phyloP scores from a whole-genome alignment of 53 echinoderm and acorn worm species.

The Mesocentrotus franciscanus region DNA sequence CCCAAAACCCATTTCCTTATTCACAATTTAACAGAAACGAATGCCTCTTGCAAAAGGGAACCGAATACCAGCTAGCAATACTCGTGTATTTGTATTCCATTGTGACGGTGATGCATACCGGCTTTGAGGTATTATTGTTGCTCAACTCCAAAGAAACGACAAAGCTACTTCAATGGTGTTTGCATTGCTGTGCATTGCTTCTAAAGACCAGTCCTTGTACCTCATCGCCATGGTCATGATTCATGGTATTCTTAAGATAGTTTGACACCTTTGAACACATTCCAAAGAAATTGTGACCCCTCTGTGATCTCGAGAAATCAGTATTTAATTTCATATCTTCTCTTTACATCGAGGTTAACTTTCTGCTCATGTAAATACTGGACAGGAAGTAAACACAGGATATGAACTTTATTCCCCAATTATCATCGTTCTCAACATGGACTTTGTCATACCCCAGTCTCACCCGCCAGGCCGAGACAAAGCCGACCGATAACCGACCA shows the following conservation, averaged over 20 bases:
- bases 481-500: too few species aligned
- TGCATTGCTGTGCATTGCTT: background rate
- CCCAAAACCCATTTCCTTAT: background rate
- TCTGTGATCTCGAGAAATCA: background rate
- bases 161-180: background rate
- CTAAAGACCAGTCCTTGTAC: background rate
- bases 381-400: background rate
- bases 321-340: background rate
- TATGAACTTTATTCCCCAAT: background rate
- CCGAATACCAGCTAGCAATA: background rate
- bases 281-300: background rate
- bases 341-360: background rate
- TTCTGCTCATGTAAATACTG: background rate
- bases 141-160: background rate
- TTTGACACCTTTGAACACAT: background rate
- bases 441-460: background rate
- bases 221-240: background rate
- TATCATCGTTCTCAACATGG: background rate
- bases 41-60: conserved; percentile 8
- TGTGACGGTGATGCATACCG: background rate
- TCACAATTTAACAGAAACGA: background rate
- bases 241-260: background rate
- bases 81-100: conserved; percentile 28
- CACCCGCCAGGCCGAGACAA: too few species aligned
- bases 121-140: conserved; percentile 29